Base-by-base conservation (phyloP, 1,140 invertebrate species). In the Himalopsyche phryganea region DNA sequence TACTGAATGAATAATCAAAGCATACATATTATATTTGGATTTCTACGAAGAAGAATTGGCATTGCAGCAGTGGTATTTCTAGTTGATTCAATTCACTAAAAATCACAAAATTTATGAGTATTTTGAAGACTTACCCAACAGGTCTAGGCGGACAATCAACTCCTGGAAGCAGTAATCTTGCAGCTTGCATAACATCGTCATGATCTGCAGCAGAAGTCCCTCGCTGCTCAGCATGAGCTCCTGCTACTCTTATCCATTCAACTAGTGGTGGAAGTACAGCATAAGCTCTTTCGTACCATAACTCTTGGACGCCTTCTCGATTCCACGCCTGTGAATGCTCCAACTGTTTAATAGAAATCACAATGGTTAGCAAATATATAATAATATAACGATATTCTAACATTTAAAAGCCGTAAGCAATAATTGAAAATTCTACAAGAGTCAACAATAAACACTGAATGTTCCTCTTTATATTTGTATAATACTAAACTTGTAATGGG, bases 151-250 rank as follows among this genome's bases (percentile, higher is more conserved):
- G 91, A 73, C 91, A 94, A 70, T 94, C 92, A 0, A 93, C 90
- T 19, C 91, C 90, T 1, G 92, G 92, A 23, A 95, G 75, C 9
- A 95, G 77, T 13, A 95, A 70, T 32, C 92, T 73, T 0, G 91
- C 91, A 0, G 92, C 90, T 74, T 95, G 91, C 80, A 89, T 84
- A 6, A 94, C 85, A 68, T 95, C 92, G 69, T 94, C 90, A 53
- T 88, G 87, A 71, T 94, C 92, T 11, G 93, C 81, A 35, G 88
- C 79, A 6, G 82, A 76, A 0, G 89, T 85, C 48, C 87, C 86
- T n/a, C 92, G 80, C 66, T 93, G 85, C 49, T 91, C 87, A 0
- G 90, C 85, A 70, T 94, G 91, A 0, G 91, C 89, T 0, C 85
- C 81, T 0, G 89, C 85, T 0, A 92, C 90, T 2, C 91, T 75